phyloP scores from a whole-genome alignment of 1,140 invertebrate genomes.

The Neodiprion virginianus region DNA sequence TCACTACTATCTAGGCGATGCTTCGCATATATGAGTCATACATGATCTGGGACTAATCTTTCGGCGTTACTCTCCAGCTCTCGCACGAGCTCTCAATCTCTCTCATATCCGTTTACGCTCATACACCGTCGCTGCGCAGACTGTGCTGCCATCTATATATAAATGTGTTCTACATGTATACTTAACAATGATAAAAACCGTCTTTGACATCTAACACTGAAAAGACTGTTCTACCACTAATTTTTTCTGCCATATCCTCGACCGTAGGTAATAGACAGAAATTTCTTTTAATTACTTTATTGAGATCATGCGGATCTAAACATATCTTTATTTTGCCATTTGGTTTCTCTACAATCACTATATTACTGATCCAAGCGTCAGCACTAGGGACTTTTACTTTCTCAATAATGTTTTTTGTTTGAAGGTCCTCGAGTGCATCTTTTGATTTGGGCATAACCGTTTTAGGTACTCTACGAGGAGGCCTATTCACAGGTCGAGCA shows the following conservation, averaged over 20 bases:
- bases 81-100: too few species aligned
- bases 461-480: neutral
- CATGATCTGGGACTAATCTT: too few species aligned
- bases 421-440: constrained; percentile 7
- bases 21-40: too few species aligned
- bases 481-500: too few species aligned
- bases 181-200: neutral
- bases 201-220: neutral
- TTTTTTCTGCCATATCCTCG: neutral
- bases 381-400: neutral
- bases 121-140: too few species aligned
- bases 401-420: constrained; percentile 20
- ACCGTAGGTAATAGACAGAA: neutral
- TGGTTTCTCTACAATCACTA: neutral
- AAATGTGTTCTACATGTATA: too few species aligned
- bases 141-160: too few species aligned
- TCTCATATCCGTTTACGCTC: too few species aligned
- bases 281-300: neutral
- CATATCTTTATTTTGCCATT: neutral
- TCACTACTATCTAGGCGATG: too few species aligned
- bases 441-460: constrained; percentile 14
- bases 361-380: neutral
- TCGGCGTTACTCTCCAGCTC: too few species aligned
- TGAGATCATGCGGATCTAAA: neutral
- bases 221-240: neutral